These are phyloP conservation scores for Pteruthius melanotis DNA, from an alignment of 2,113 vertebrate species.

Conservation along the genomic window DNA sequence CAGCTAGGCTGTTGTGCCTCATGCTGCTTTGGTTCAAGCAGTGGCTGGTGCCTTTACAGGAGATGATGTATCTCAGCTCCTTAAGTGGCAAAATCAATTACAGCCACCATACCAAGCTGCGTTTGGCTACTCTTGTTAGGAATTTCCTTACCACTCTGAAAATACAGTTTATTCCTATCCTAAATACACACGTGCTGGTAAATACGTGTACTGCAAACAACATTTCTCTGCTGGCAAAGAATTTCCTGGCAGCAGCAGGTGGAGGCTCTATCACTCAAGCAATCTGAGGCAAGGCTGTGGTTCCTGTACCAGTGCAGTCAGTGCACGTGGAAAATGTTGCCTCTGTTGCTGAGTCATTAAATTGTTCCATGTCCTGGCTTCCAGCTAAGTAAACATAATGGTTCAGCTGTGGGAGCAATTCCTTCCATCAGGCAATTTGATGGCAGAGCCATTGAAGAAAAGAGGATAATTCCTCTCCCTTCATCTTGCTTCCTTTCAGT, in stretches of 20 bases:
- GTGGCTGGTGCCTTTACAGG: background rate
- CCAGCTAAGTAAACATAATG: background rate
- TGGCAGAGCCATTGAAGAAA: background rate
- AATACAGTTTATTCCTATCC: background rate
- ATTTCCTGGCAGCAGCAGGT: background rate
- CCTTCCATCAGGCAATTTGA: background rate
- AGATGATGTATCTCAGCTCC: background rate
- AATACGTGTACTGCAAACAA: background rate
- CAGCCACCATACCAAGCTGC: background rate
- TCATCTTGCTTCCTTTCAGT: background rate
- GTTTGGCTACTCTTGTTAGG: rapidly evolving
- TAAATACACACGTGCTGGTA: background rate
- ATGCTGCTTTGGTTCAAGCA: background rate
- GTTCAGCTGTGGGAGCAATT: background rate
- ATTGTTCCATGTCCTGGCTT: background rate
- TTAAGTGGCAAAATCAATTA: background rate
- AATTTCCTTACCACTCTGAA: background rate
- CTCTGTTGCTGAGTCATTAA: background rate
- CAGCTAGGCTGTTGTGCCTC: background rate
- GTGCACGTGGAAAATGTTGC: background rate
- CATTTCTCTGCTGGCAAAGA: background rate
- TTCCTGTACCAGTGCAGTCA: background rate
- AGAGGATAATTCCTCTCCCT: background rate
- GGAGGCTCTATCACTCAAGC: background rate
- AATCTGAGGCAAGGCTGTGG: background rate